phyloP scores from a whole-genome alignment of 1,140 invertebrate species.

The Copidosoma floridanum region DNA sequence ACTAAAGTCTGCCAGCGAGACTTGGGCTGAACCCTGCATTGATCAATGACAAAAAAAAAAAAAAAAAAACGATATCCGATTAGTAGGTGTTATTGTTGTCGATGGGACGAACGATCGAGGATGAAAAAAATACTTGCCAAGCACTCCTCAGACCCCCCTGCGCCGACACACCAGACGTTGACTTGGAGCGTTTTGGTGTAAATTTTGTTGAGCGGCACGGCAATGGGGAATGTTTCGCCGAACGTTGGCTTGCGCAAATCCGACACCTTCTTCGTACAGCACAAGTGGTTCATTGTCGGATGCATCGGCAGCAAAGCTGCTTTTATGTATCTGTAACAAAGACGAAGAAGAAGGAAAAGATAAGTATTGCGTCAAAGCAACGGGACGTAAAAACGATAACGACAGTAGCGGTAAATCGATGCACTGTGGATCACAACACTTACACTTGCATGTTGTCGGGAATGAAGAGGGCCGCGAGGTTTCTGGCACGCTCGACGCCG shows the following conservation, averaged over 20 bases:
- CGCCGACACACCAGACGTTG: conserved; percentile 73
- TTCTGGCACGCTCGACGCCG: conserved; percentile 85
- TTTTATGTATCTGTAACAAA: conserved; percentile 72
- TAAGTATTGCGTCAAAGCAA: conserved; percentile 13
- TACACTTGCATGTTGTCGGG: conserved; percentile 74
- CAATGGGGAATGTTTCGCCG: conserved; percentile 75
- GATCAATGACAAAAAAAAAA: neutral
- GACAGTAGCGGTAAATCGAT: neutral
- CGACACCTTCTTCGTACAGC: conserved; percentile 70
- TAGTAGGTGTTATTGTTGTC: conserved; percentile 7
- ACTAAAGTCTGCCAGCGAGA: conserved; percentile 92
- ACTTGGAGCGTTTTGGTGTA: conserved; percentile 86
- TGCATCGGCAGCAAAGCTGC: conserved; percentile 73
- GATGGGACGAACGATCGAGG: too few species aligned
- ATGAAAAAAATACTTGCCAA: conserved; percentile 63
- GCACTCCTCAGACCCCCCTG: conserved; percentile 74
- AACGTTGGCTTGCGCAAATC: conserved; percentile 78
- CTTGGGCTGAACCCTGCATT: conserved; percentile 86
- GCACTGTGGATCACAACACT: conserved; percentile 48
- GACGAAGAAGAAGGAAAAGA: conserved; percentile 8
- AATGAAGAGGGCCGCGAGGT: conserved; percentile 80
- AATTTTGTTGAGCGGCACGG: conserved; percentile 72
- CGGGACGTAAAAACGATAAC: too few species aligned
- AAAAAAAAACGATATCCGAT: neutral
- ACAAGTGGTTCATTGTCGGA: conserved; percentile 60